These are phyloP conservation scores for Acanthaster planci DNA, from an alignment of 35 echinoderm and acorn worm species.

Conservation along the genomic window DNA sequence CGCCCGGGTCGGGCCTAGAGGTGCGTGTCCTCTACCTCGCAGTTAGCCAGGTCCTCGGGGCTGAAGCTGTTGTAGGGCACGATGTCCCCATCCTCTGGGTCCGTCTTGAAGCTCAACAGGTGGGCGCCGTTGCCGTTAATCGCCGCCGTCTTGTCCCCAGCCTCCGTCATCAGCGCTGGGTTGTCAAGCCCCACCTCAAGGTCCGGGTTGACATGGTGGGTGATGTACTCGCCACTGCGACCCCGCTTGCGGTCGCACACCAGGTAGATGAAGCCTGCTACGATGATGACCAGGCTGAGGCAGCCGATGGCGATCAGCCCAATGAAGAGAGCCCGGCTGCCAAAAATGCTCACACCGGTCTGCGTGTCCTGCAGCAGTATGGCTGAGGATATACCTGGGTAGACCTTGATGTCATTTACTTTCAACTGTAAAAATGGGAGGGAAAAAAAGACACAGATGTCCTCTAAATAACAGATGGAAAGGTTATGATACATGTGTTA, in stretches of 20 bases:
- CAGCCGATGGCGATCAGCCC: constrained; percentile 52
- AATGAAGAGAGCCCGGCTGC: constrained; percentile 55
- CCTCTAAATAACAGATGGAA: too few relatives aligned
- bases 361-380: not conserved
- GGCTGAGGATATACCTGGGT: too few relatives aligned
- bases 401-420: too few relatives aligned
- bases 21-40: constrained; percentile 74
- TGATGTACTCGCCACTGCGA: constrained; percentile 63
- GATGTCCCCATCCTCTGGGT: constrained; percentile 37
- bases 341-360: constrained; percentile 20
- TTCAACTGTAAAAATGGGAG: too few relatives aligned
- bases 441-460: too few relatives aligned
- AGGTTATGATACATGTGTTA: too few relatives aligned
- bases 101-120: constrained; percentile 49
- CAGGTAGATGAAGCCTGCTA: constrained; percentile 58
- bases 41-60: constrained; percentile 57
- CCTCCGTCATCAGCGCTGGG: constrained; percentile 31
- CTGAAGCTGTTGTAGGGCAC: constrained; percentile 60
- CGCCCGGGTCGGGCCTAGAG: constrained; percentile 10
- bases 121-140: constrained; percentile 62
- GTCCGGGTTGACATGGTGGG: constrained; percentile 47
- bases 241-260: constrained; percentile 46
- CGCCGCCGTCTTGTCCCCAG: constrained; percentile 33
- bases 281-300: constrained; percentile 46
- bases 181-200: constrained; percentile 62